Base-by-base conservation (phyloP, 2,113 vertebrate genomes). In the Phodopus roborovskii region DNA sequence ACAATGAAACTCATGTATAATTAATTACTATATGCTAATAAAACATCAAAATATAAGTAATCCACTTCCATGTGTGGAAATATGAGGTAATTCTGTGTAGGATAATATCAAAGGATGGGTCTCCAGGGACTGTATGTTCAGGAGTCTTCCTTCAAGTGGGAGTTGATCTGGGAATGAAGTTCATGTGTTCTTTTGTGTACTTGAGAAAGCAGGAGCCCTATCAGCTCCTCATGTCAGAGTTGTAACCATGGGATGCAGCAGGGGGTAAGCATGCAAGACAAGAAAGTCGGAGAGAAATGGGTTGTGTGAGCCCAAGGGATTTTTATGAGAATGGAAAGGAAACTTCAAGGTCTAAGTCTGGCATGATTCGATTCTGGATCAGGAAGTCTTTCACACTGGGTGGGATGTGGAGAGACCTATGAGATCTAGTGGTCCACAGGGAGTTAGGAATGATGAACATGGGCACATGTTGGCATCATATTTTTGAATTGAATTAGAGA, bases 401-500 rank as follows among this genome's bases (percentile, higher is more conserved):
- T 28, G 36, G 84, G n/a, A 26, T 36, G 28, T 17, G 20, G 53
- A 68, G 33, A 79, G 20, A 26, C 24, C 17, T 13, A 1, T 11
- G 68, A 74, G 33, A 60, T 6, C 39, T 62, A 48, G 82, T 22
- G 3, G 13, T 45, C 12, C 20, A 7, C 12, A 30, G 45, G 53
- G 20, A 7, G 22, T 7, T n/a, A 73, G 42, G 20, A 68, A 64
- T 66, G 74, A 8, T 45, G 22, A 22, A 48, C 15, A 60, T 36
- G 48, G 89, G 16, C 1, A 39, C 0, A 39, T 62, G 53, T 10
- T 42, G 16, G 53, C n/a, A 92, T 3, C 56, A 45, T 22, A n/a
- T 89, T 96, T 50, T 95, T 42, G 74, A 70, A 79, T 3, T 68
- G 24, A 73, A 36, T 56, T 62, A 60, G 58, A 88, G 75, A 58